These are phyloP conservation scores for Cryptus viduatorius DNA, from an alignment of 2,888 invertebrate genomes.

Conservation along the genomic window DNA sequence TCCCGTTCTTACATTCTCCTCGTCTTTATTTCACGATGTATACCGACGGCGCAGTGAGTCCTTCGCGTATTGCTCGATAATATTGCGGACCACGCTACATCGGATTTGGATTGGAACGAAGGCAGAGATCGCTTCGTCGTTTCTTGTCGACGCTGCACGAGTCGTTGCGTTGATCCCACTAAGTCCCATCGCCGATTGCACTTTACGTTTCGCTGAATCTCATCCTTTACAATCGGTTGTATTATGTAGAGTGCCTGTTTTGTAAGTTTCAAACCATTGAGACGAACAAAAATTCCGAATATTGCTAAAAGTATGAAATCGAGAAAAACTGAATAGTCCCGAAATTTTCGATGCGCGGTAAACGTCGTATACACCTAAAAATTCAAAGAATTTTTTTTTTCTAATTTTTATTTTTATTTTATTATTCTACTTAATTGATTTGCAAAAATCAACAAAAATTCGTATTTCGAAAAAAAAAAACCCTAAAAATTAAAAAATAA, in stretches of 20 bases:
- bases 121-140: conserved; percentile 34
- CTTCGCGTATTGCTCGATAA: conserved; percentile 38
- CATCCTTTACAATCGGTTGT: neutral
- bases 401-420: too few species aligned
- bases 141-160: conserved; percentile 51
- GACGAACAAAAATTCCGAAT: neutral
- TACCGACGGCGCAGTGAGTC: conserved; percentile 12
- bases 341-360: too few species aligned
- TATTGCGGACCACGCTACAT: conserved; percentile 46
- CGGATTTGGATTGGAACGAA: conserved; percentile 19
- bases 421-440: too few species aligned
- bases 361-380: too few species aligned
- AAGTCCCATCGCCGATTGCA: conserved; percentile 12
- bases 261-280: neutral
- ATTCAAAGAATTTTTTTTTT: too few species aligned
- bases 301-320: neutral
- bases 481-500: too few species aligned
- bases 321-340: neutral
- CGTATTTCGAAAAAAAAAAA: too few species aligned
- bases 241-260: neutral
- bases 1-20: conserved; percentile 6
- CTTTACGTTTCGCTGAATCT: conserved; percentile 38
- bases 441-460: too few species aligned
- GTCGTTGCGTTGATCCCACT: neutral
- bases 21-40: conserved; percentile 24